phyloP scores from a whole-genome alignment of 1,140 invertebrate species.

The Drosophila quadrilineata region DNA sequence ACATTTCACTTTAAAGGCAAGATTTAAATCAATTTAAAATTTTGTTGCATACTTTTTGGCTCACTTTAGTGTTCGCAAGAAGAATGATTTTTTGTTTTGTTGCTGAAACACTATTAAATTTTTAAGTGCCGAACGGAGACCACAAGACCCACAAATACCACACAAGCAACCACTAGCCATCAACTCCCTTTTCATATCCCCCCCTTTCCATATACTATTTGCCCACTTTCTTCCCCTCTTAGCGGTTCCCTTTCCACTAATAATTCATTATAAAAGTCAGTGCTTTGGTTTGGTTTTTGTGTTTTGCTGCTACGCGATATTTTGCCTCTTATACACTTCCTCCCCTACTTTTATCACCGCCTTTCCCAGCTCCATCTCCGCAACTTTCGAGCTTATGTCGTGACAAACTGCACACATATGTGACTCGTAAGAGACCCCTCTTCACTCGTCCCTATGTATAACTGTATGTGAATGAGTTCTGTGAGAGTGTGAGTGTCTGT shows the following conservation, averaged over 20 bases:
- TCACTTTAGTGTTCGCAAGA: slow-evolving; percentile 11
- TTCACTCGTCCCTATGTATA: background rate
- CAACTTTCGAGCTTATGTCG: slow-evolving; percentile 67
- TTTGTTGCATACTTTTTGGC: slow-evolving; percentile 46
- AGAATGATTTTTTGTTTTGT: slow-evolving; percentile 2
- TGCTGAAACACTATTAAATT: slow-evolving; percentile 68
- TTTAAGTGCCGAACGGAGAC: slow-evolving; percentile 70
- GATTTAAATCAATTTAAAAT: slow-evolving; percentile 71
- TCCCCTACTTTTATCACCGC: background rate
- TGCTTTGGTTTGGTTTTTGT: slow-evolving; percentile 78
- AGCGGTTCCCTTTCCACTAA: slow-evolving; percentile 51
- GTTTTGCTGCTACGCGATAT: slow-evolving; percentile 73
- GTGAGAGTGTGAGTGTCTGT: slow-evolving; percentile 32
- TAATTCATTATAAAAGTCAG: slow-evolving; percentile 80
- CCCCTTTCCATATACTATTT: background rate
- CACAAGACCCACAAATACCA: slow-evolving; percentile 70
- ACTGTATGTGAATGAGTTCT: slow-evolving; percentile 7
- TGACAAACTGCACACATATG: slow-evolving; percentile 79
- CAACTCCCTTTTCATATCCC: slow-evolving; percentile 8
- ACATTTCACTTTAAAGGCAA: slow-evolving; percentile 25
- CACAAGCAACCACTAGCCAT: slow-evolving; percentile 55
- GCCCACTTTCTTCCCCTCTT: background rate
- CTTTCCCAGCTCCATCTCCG: background rate
- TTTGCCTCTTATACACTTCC: slow-evolving; percentile 40
- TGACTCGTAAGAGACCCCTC: slow-evolving; percentile 27